Percentiles rank a stretch among this genome's conserved stretches.
Evolutionary conservation across 2,888 invertebrate species (phyloP).

Genomic region (Drosophila trichaetosa): DNA sequence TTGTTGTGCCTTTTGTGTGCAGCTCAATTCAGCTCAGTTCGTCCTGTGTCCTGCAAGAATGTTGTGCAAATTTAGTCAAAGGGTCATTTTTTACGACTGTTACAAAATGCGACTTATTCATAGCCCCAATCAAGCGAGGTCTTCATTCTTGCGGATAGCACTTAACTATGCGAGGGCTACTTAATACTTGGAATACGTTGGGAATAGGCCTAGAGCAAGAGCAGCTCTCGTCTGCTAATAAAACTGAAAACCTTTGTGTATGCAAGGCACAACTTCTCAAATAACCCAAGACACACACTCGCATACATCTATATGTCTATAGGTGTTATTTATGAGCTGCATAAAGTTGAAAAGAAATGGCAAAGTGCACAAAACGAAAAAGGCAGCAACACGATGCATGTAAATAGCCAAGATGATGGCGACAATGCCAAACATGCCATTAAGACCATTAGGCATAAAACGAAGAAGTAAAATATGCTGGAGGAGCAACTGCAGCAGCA

Average conservation of each 20-base stretch:
- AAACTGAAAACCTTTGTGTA: neutral
- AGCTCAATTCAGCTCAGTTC: slow-evolving; percentile 8
- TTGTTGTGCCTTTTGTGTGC: neutral
- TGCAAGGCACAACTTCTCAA: slow-evolving; percentile 9
- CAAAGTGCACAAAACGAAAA: slow-evolving; percentile 58
- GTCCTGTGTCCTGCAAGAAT: slow-evolving; percentile 40
- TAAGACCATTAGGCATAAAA: slow-evolving; percentile 58
- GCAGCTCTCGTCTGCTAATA: neutral
- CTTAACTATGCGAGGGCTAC: slow-evolving; percentile 16
- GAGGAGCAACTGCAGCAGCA: slow-evolving; percentile 2
- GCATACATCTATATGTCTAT: neutral
- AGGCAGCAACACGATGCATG: slow-evolving; percentile 49
- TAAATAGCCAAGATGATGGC: slow-evolving; percentile 65
- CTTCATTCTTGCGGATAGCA: neutral
- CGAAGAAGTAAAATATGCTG: neutral
- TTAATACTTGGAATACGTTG: neutral
- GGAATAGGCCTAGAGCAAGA: neutral
- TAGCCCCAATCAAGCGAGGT: slow-evolving; percentile 17
- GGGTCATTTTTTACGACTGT: slow-evolving; percentile 14
- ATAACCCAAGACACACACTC: slow-evolving; percentile 16
- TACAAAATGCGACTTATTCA: neutral
- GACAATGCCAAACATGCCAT: slow-evolving; percentile 79
- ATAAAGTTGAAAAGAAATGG: slow-evolving; percentile 73
- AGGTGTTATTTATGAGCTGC: slow-evolving; percentile 79
- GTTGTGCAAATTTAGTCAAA: slow-evolving; percentile 42